Percentiles rank a stretch among this genome's conserved stretches.
phyloP scores from a whole-genome alignment of 2,113 vertebrate species.

The Plotosus lineatus region DNA sequence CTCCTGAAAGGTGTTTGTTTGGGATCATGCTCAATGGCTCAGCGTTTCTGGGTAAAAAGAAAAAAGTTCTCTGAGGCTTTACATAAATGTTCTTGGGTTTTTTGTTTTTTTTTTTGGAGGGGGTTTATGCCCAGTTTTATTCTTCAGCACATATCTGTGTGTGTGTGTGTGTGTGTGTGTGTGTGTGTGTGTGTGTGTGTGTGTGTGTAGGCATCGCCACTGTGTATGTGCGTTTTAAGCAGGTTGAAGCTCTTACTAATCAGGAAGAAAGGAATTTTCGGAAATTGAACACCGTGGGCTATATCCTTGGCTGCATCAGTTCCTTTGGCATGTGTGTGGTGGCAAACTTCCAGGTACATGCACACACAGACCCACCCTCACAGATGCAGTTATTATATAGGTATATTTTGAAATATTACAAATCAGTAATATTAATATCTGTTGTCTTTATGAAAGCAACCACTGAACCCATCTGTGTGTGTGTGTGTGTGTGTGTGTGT shows the following conservation, averaged over 20 bases:
- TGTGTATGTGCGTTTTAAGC: slow-evolving; percentile 81
- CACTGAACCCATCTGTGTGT: too few species aligned
- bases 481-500: too few species aligned
- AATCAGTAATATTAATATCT: too few species aligned
- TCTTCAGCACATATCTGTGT: not conserved
- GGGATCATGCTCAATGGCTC: slow-evolving; percentile 90
- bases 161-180: slow-evolving; percentile 28
- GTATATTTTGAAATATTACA: not conserved
- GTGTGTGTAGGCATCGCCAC: slow-evolving; percentile 79
- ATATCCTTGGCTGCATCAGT: slow-evolving; percentile 80
- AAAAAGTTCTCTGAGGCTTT: not conserved
- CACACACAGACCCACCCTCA: not conserved
- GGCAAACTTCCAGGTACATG: slow-evolving; percentile 78
- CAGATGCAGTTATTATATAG: not conserved
- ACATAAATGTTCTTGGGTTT: not conserved
- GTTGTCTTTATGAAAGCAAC: too few species aligned
- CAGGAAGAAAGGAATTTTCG: slow-evolving; percentile 64
- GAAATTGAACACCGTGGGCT: slow-evolving; percentile 73
- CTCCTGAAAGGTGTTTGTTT: slow-evolving; percentile 92
- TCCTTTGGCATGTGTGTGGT: slow-evolving; percentile 93
- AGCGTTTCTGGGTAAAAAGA: slow-evolving; percentile 78
- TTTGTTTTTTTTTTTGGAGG: not conserved
- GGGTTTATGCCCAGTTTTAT: not conserved
- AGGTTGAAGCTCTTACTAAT: slow-evolving; percentile 91
- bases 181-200: slow-evolving; percentile 15